Percentiles rank a stretch among this genome's conserved stretches.
phyloP scores from a whole-genome alignment of 2,113 vertebrate genomes.

The Pangasianodon hypophthalmus region DNA sequence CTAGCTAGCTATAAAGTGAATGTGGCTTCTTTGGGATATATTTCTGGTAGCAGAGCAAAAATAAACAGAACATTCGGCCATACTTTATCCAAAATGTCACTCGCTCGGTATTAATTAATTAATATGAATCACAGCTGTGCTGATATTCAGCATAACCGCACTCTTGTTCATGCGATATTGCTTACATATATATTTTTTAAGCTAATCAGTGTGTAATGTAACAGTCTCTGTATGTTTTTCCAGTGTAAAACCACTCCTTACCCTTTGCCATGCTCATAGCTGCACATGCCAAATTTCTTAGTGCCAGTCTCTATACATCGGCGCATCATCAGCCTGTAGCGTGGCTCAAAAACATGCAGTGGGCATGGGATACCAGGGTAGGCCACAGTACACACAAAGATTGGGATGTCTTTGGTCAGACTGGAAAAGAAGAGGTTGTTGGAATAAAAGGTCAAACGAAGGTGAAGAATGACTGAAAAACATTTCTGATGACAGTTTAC shows the following conservation, averaged over 20 bases:
- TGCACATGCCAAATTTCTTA: conserved; percentile 90
- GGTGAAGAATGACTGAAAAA: background rate
- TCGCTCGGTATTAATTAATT: too few species aligned
- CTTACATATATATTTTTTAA: background rate
- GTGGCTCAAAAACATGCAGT: conserved; percentile 88
- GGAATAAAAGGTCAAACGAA: background rate
- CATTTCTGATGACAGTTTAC: background rate
- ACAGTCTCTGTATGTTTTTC: background rate
- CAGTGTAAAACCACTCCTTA: conserved; percentile 51
- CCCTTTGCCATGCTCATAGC: conserved; percentile 85
- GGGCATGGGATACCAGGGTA: conserved; percentile 84
- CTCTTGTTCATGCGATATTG: background rate
- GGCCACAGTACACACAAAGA: conserved; percentile 89
- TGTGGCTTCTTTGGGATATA: background rate
- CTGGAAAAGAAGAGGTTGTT: conserved; percentile 60
- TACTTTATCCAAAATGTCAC: background rate
- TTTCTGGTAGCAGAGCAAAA: background rate
- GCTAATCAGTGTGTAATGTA: background rate
- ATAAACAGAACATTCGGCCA: background rate
- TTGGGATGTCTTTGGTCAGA: conserved; percentile 84
- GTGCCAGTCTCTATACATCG: conserved; percentile 88
- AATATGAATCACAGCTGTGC: background rate
- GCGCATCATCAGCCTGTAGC: conserved; percentile 90
- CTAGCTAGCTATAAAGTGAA: background rate
- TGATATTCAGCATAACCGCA: background rate